Percentiles rank a stretch among this genome's conserved stretches.
These are phyloP conservation scores for Campoletis raptor DNA, from an alignment of 2,888 invertebrate genomes.

Conservation along the genomic window DNA sequence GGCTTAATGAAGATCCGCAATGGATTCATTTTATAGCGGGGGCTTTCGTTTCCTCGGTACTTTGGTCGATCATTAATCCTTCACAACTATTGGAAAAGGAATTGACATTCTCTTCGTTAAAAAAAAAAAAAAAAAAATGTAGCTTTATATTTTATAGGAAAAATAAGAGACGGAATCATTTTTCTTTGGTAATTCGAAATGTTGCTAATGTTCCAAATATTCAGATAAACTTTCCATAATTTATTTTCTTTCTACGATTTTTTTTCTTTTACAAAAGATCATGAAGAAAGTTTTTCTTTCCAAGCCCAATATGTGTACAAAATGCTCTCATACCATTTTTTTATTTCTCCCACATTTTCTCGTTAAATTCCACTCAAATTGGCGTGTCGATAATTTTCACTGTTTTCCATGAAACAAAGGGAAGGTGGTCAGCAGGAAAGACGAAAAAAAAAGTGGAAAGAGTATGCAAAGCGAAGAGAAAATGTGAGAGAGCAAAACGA, in stretches of 20 bases:
- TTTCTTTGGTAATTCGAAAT: neutral
- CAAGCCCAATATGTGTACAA: neutral
- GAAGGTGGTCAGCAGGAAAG: conserved; percentile 34
- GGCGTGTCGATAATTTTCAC: conserved; percentile 52
- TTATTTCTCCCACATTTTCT: neutral
- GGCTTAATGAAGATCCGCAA: conserved; percentile 7
- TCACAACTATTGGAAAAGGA: neutral
- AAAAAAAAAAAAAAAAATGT: neutral
- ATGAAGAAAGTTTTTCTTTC: neutral
- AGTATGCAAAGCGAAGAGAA: conserved; percentile 33
- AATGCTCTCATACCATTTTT: neutral
- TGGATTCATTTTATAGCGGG: conserved; percentile 4
- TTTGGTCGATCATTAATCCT: conserved; percentile 23
- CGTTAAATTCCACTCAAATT: conserved; percentile 32
- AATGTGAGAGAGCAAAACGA: neutral
- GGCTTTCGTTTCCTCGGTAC: conserved; percentile 14
- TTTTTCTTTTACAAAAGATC: neutral
- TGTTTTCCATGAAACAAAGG: conserved; percentile 39
- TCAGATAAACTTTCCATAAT: too few species aligned
- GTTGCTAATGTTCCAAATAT: too few species aligned
- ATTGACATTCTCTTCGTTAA: neutral
- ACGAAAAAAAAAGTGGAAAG: neutral
- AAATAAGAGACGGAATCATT: neutral
- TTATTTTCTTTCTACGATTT: neutral
- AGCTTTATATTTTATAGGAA: neutral